Conservation (phyloP, 2,888 invertebrate species). For the Caenorhabditis japonica region DNA sequence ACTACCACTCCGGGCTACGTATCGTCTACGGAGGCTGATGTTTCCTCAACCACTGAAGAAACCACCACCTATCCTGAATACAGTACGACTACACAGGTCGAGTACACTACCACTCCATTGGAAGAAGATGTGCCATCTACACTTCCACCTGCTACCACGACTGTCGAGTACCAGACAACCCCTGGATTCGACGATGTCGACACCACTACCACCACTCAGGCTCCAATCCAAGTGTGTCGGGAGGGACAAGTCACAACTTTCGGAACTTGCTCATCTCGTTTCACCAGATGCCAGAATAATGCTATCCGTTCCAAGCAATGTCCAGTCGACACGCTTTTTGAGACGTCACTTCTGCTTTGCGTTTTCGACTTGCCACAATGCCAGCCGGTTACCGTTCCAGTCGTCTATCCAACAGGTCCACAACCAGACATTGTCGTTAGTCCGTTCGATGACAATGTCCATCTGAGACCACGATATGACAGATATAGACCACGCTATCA, state of each 20-base stretch:
- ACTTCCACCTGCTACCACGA: neutral
- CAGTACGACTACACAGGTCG: constrained; percentile 13
- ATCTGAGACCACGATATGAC: constrained; percentile 19
- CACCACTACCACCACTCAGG: neutral
- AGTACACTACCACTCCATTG: constrained; percentile 1
- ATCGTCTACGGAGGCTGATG: constrained; percentile 10
- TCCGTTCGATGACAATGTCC: constrained; percentile 38
- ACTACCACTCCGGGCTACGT: constrained; percentile 17
- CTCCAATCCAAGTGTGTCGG: constrained; percentile 30
- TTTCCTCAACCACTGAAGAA: neutral
- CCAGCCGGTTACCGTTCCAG: constrained; percentile 36
- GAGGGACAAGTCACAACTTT: constrained; percentile 43
- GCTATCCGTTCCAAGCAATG: constrained; percentile 43
- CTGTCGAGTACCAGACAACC: constrained; percentile 8
- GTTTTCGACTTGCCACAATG: constrained; percentile 59
- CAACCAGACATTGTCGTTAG: constrained; percentile 25
- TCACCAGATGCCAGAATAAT: constrained; percentile 46
- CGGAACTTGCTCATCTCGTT: constrained; percentile 54
- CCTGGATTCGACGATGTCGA: constrained; percentile 17
- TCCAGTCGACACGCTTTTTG: constrained; percentile 61
- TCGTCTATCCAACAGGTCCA: neutral
- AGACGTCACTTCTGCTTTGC: constrained; percentile 54
- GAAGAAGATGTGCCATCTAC: neutral
- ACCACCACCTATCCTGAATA: neutral
- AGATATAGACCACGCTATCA: constrained; percentile 14